Evolutionary conservation across 1,140 invertebrate species (phyloP).

Genomic region (Drosophila ficusphila): DNA sequence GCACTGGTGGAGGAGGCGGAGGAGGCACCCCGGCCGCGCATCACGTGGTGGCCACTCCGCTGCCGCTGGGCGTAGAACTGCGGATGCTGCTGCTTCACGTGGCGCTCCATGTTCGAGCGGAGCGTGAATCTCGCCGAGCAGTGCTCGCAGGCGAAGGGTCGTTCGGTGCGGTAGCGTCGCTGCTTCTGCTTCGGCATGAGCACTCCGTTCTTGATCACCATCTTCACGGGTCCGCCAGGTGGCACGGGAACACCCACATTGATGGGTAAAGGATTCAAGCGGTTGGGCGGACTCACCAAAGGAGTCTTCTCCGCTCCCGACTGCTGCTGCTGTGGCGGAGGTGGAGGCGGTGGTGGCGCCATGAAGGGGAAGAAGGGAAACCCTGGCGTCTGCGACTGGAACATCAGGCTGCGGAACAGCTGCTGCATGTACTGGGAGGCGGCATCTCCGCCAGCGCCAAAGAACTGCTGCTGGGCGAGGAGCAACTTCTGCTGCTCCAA

Average conservation of each 20-base stretch:
- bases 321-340: conserved; percentile 87
- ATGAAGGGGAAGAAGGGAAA: conserved; percentile 84
- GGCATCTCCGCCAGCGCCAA: conserved; percentile 85
- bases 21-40: conserved; percentile 82
- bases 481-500: conserved; percentile 85
- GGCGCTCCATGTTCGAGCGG: conserved; percentile 96
- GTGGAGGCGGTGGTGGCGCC: conserved; percentile 86
- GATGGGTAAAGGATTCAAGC: not conserved
- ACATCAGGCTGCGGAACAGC: conserved; percentile 85
- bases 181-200: conserved; percentile 96
- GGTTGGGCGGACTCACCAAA: conserved; percentile 4
- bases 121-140: conserved; percentile 95
- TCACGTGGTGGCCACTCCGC: conserved; percentile 78
- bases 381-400: conserved; percentile 85
- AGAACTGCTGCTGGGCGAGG: conserved; percentile 55
- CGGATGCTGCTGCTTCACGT: conserved; percentile 97
- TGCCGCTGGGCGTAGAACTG: conserved; percentile 93
- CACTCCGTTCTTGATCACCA: conserved; percentile 95
- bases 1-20: conserved; percentile 45
- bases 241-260: conserved; percentile 37
- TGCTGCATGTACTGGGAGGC: conserved; percentile 85
- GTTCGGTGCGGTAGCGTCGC: conserved; percentile 94
- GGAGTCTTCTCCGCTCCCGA: conserved; percentile 85
- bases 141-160: conserved; percentile 94
- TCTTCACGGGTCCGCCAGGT: conserved; percentile 89